Evolutionary conservation across 2,797 vertebrate genomes (phyloP).

Genomic region (Muraenolepis orangiensis): DNA sequence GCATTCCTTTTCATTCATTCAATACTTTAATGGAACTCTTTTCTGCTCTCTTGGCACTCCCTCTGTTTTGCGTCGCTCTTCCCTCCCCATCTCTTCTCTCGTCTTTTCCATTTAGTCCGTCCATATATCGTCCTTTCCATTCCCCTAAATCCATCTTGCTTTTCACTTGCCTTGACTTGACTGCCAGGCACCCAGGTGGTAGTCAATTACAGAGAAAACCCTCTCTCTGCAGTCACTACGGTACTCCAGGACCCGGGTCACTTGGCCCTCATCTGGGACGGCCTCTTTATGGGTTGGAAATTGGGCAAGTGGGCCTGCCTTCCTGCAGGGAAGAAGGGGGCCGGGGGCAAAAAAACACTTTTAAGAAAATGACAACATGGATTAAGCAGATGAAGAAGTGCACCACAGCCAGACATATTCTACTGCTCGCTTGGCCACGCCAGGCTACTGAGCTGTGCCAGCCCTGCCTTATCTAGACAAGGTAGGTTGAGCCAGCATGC

Average conservation of each 20-base stretch:
- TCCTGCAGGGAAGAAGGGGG: conserved; percentile 14
- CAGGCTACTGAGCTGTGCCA: not conserved
- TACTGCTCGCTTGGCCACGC: not conserved
- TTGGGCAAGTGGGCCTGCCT: conserved; percentile 50
- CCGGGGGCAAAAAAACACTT: too few species aligned
- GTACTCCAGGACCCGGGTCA: conserved; percentile 54
- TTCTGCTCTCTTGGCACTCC: conserved; percentile 50
- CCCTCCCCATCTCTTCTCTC: conserved; percentile 7
- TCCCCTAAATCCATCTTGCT: conserved; percentile 34
- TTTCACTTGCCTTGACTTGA: conserved; percentile 33
- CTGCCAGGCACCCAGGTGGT: conserved; percentile 71
- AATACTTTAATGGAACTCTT: conserved; percentile 39
- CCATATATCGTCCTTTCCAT: conserved; percentile 17
- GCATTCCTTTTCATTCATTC: conserved; percentile 55
- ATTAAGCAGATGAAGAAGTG: too few species aligned
- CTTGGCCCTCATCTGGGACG: conserved; percentile 49
- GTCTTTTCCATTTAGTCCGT: conserved; percentile 8
- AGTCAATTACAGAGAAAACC: conserved; percentile 65
- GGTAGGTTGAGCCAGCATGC: conserved; percentile 46
- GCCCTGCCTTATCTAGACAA: conserved; percentile 40
- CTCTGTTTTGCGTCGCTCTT: conserved; percentile 13
- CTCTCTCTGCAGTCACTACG: conserved; percentile 66
- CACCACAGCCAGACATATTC: not conserved
- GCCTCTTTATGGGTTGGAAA: conserved; percentile 44
- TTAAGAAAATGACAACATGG: too few species aligned